Base-by-base conservation (phyloP, 2,888 invertebrate species). In the Zele albiditarsus region DNA sequence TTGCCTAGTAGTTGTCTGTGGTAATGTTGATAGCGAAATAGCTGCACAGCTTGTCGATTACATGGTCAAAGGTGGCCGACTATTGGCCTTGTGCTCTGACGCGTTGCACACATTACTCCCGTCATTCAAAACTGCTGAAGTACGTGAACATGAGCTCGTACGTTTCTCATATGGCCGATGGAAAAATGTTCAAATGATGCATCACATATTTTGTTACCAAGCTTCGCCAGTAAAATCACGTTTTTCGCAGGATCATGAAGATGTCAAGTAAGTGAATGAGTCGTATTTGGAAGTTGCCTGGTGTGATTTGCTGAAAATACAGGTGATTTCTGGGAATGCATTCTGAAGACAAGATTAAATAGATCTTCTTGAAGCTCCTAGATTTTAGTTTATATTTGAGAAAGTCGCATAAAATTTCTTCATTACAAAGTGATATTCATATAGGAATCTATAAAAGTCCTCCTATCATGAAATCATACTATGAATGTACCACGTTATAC, bases 161-260 rank as follows among this genome's bases (percentile, higher is more conserved):
- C 93, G 95, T 81, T 96, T 96, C 86, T 94, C 95, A 2, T 96
- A 95, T 82, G 95, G 94, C 78, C 93, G 94, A 87, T 96, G 96
- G 96, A 93, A 94, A 84, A 93, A 94, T 5, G 95, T 96, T 0
- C 93, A 93, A 86, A 94, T 96, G 94, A 94, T 96, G 92, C 96
- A 96, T 89, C 95, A 96, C 84, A 94, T 96, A 79, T 96, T 96
- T 88, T 96, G 96, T 85, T 96, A 96, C 86, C 96, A 96, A 88
- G 95, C 95, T 0, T 95, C 95, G 0, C 96, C 96, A 0, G 94
- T 95, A 1, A 94, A 94, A 87, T 94, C 95, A 82, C 94, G 95
- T 84, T 95, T 95, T 84, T 95, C 95, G 0, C 94, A 94, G 71
- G 95, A 95, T 84, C 93, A 93, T 72, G 95, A 95, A 78, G 93